Percentiles rank a stretch among this genome's conserved stretches.
Evolutionary conservation across 2,113 vertebrate genomes (phyloP).

Genomic region (Tretioscincus oriximinensis): DNA sequence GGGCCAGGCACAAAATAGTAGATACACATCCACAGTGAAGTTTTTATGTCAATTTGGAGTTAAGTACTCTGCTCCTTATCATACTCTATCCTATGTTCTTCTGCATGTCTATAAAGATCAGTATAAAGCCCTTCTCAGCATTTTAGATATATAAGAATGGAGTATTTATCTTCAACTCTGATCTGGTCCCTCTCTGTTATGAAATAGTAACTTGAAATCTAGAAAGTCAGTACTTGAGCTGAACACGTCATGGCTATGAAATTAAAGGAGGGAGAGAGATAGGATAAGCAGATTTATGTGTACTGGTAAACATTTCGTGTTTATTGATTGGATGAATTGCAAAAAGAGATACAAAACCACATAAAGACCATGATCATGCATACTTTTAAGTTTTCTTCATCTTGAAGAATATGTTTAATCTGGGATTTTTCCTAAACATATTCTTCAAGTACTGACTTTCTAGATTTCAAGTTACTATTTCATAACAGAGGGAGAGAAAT

Average conservation of each 20-base stretch:
- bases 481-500: background rate
- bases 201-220: background rate
- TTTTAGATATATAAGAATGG: too few species aligned
- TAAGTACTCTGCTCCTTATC: too few species aligned
- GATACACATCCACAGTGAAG: too few species aligned
- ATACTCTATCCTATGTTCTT: too few species aligned
- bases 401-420: too few species aligned
- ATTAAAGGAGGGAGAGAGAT: background rate
- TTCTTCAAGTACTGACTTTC: background rate
- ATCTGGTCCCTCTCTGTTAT: background rate
- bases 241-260: background rate
- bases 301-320: background rate
- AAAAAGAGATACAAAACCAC: background rate
- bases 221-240: slow-evolving; percentile 2
- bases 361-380: background rate
- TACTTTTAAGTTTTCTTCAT: too few species aligned
- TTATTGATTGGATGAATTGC: background rate
- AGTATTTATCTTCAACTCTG: too few species aligned
- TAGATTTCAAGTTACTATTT: background rate
- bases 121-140: too few species aligned
- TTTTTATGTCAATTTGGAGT: too few species aligned
- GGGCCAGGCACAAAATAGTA: too few species aligned
- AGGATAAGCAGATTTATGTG: slow-evolving; percentile 4
- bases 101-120: too few species aligned
- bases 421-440: background rate